Base-by-base conservation (phyloP, 2,797 vertebrate species). In the Neoniphon sammara region DNA sequence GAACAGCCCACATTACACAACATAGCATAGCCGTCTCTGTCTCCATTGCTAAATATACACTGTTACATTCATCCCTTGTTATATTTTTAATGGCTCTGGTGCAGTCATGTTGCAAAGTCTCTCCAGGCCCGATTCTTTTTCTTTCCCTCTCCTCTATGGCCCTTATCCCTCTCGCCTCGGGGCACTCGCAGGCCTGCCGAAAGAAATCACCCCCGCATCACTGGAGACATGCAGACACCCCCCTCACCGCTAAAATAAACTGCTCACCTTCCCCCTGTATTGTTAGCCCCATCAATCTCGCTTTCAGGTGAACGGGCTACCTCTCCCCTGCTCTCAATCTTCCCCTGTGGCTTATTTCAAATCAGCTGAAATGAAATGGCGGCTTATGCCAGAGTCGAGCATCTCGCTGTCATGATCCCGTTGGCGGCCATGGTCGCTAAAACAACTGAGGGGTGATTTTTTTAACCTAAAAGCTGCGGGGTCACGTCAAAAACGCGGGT, bases 161-260 rank as follows among this genome's bases (percentile, higher is more conserved):
- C 85, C 82, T 92, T 81, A 85, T 88, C 85, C 88, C 81, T 75
- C 80, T 90, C 56, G 89, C 93, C 91, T 87, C 63, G 53, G 87
- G 93, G 89, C 89, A 87, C 87, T 90, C 80, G 76, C 87, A 81
- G 87, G 87, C 88, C 92, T 94, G 93, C 92, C 90, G 81, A 91
- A 91, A 93, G 85, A 93, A 91, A 93, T 94, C 90, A 93, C 87
- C 87, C 85, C 88, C 50, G 90, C 91, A 89, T 93, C 91, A 88
- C 85, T 89, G 91, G 91, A 92, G 88, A 92, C 78, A 82, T 75
- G 83, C 80, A 77, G 78, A 84, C 73, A 44, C 72, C 67, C 82
- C 63, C 80, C 68, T 44, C 27, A 10, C 75, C 44, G 80, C 87
- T 83, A 87, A 92, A 90, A 91, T 90, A 90, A 88, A 90, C 87